Evolutionary conservation across 2,888 invertebrate genomes (phyloP), one percentile per base, ranked within the genome.

Genomic region (Ormyrus nitidulus): DNA sequence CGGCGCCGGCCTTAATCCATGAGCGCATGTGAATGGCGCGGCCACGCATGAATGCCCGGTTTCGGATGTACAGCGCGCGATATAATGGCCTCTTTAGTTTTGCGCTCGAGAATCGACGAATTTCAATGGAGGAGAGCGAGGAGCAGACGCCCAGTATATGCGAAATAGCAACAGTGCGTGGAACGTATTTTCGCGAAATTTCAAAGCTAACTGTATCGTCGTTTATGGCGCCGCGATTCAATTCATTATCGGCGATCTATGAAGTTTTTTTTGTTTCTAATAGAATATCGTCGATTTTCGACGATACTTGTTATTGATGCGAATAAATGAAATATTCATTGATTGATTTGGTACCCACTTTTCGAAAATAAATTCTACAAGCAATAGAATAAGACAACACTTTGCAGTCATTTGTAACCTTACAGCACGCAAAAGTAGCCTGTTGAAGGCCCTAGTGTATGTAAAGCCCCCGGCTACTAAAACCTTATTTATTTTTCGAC

Each of bases 91-190:
- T 77, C 65, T 71, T 59, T 58, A 58, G 44, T 71, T 77, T 71
- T 61, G 44, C 58, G 34, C n/a, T 34, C 66, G 71, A 82, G 83
- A 84, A 85, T 83, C 84, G 85, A 85, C 83, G 83, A 83, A 82
- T 84, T 85, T 85, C 75, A 83, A 84, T 82, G 58, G 65, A 51
- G 11, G 44, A 8, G 19, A 59, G 48, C n/a, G 62, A 44, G 9
- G 5, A 46, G 6, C 3, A 19, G n/a, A 58, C 19, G 13, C 59
- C 9, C 58, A 59, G 10, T 48, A 49, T 48, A 49, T 13, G 13
- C 46, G 48, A 34, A 34, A 34, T 34, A 4, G 34, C 34, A 34
- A 34, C 34, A 34, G 34, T 34, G 34, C 34, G 4, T 34, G 34
- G 34, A 34, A 34, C 34, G 34, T 34, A 34, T 34, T 34, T 34